Evolutionary conservation across 2,888 invertebrate genomes (phyloP).

Genomic region (Melinopterus prodromus): DNA sequence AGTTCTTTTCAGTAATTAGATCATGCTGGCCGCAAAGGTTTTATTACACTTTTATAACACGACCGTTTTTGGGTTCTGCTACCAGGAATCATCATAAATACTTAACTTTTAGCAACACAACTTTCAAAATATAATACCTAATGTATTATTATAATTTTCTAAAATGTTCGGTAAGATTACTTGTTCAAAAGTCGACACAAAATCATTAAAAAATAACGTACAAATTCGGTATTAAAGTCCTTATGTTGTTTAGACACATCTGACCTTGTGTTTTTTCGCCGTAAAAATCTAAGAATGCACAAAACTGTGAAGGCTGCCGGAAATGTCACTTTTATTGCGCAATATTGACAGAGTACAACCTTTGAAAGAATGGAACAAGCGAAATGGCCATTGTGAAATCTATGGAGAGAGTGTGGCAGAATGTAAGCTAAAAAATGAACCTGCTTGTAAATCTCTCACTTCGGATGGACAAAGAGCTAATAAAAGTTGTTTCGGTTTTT

Average conservation of each 20-base stretch:
- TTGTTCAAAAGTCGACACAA: too few relatives aligned
- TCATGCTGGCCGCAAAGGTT: background rate
- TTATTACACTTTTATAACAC: background rate
- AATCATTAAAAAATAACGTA: too few relatives aligned
- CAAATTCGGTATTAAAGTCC: too few relatives aligned
- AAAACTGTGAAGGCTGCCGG: background rate
- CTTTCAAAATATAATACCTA: background rate
- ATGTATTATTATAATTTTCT: background rate
- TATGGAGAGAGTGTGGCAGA: background rate
- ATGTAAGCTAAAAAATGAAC: background rate
- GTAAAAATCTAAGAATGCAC: background rate
- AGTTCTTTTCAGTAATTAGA: background rate
- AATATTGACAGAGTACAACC: background rate
- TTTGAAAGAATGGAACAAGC: background rate
- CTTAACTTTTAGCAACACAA: background rate
- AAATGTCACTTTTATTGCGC: background rate
- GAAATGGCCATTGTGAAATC: background rate
- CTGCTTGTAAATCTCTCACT: background rate
- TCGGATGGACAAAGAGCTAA: background rate
- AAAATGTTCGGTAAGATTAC: background rate
- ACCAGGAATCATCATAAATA: conserved; percentile 4
- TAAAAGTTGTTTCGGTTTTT: background rate
- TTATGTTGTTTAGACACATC: too few relatives aligned
- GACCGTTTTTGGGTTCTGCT: background rate
- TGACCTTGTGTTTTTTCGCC: too few relatives aligned